These are phyloP conservation scores for Craterocephalus amniculus DNA, from an alignment of 2,797 vertebrate species.

Conservation along the genomic window DNA sequence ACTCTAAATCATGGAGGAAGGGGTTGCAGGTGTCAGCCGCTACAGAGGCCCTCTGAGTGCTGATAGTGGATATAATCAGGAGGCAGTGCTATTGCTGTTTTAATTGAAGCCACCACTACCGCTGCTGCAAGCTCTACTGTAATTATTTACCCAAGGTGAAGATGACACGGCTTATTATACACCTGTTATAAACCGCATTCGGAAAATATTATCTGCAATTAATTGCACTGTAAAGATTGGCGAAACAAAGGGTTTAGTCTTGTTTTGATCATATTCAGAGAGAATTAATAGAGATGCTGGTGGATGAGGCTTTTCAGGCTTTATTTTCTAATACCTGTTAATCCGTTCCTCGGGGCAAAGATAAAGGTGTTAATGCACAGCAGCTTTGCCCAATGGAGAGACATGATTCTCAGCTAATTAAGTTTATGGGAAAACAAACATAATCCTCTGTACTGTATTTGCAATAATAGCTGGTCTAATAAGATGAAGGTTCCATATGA, in stretches of 20 bases:
- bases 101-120: slow-evolving; percentile 55
- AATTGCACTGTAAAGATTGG: neutral
- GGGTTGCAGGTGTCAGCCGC: slow-evolving; percentile 58
- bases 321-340: slow-evolving; percentile 60
- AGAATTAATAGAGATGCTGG: slow-evolving; percentile 2
- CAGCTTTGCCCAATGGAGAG: slow-evolving; percentile 50
- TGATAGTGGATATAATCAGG: slow-evolving; percentile 58
- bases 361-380: slow-evolving; percentile 50
- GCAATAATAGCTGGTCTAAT: slow-evolving; percentile 45
- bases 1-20: slow-evolving; percentile 49
- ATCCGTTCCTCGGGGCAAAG: slow-evolving; percentile 54
- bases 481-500: slow-evolving; percentile 33
- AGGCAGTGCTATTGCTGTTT: slow-evolving; percentile 56
- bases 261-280: slow-evolving; percentile 17
- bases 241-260: slow-evolving; percentile 12
- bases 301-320: slow-evolving; percentile 42
- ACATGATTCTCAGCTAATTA: slow-evolving; percentile 61
- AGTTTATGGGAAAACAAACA: slow-evolving; percentile 57
- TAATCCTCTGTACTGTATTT: slow-evolving; percentile 55
- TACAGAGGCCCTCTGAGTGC: slow-evolving; percentile 22
- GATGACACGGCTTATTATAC: slow-evolving; percentile 21
- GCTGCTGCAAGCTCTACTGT: slow-evolving; percentile 41
- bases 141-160: slow-evolving; percentile 54
- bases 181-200: slow-evolving; percentile 30
- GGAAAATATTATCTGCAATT: slow-evolving; percentile 27